Evolutionary conservation across 2,888 invertebrate species (phyloP).

Genomic region (Cantharis nigra): DNA sequence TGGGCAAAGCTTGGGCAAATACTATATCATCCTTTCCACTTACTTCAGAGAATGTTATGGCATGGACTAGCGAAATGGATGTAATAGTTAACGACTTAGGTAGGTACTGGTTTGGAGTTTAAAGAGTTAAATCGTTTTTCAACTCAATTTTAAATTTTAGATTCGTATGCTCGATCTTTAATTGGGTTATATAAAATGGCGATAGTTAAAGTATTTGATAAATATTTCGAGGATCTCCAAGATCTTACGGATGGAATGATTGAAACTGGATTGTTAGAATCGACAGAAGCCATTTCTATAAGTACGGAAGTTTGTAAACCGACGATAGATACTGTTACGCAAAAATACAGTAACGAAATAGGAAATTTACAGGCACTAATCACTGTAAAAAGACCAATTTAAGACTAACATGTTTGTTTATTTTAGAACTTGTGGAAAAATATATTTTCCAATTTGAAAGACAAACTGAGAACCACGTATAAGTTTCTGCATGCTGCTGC

Average conservation of each 20-base stretch:
- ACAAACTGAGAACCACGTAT: slow-evolving; percentile 29
- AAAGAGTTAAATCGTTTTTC: background rate
- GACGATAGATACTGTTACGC: slow-evolving; percentile 6
- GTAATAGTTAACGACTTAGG: slow-evolving; percentile 33
- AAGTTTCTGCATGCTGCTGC: slow-evolving; percentile 37
- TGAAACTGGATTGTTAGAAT: slow-evolving; percentile 5
- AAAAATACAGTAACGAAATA: slow-evolving; percentile 7
- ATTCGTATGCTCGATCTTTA: slow-evolving; percentile 38
- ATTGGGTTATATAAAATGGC: slow-evolving; percentile 39
- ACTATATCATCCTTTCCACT: slow-evolving; percentile 9
- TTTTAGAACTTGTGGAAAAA: slow-evolving; percentile 37
- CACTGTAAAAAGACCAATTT: background rate
- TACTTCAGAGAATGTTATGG: slow-evolving; percentile 23
- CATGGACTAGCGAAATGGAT: slow-evolving; percentile 37
- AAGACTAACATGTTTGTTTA: background rate
- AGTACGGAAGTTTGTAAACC: slow-evolving; percentile 13
- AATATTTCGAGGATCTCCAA: slow-evolving; percentile 41
- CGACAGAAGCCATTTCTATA: background rate
- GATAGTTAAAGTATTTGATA: slow-evolving; percentile 40
- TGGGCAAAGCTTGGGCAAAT: slow-evolving; percentile 2
- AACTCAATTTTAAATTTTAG: slow-evolving; percentile 22
- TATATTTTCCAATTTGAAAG: slow-evolving; percentile 34
- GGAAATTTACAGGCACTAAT: slow-evolving; percentile 5
- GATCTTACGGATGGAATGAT: slow-evolving; percentile 29
- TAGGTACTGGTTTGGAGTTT: background rate